Evolutionary conservation across 2,888 invertebrate species (phyloP).

Genomic region (Colletes collaris): DNA sequence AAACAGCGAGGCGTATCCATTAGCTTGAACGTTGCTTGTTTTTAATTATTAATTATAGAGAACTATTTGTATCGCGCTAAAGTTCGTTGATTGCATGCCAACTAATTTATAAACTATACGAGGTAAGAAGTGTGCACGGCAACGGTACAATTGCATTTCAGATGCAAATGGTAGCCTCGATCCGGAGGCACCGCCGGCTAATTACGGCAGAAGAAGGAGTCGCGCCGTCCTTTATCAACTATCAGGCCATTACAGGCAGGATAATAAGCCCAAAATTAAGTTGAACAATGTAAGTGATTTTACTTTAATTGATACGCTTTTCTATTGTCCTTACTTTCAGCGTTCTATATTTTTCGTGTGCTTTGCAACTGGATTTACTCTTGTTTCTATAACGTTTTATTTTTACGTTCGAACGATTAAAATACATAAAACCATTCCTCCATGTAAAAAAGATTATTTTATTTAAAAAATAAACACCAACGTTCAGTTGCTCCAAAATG

Average conservation of each 20-base stretch:
- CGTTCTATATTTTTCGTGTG: too few species aligned
- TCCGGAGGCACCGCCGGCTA: conserved; percentile 90
- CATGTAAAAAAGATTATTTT: too few species aligned
- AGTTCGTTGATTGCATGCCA: conserved; percentile 1
- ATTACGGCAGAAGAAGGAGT: conserved; percentile 96
- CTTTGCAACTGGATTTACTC: too few species aligned
- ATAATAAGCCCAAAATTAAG: conserved; percentile 96
- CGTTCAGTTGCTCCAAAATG: too few species aligned
- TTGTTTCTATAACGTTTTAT: too few species aligned
- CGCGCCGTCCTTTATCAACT: conserved; percentile 98
- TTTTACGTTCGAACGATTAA: too few species aligned
- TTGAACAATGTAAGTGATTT: conserved; percentile 93
- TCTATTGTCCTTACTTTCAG: too few species aligned
- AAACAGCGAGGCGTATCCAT: too few species aligned
- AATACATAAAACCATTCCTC: too few species aligned
- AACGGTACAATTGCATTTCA: conserved; percentile 84
- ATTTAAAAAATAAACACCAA: too few species aligned
- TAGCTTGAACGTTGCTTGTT: conserved; percentile 4
- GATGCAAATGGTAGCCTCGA: conserved; percentile 92
- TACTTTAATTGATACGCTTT: too few species aligned
- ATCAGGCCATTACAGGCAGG: conserved; percentile 98
- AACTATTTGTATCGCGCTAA: not conserved
- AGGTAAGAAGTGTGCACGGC: conserved; percentile 84
- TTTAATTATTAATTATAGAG: conserved; percentile 2
- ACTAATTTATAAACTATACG: conserved; percentile 8